Evolutionary conservation across 1,140 invertebrate genomes (phyloP), one percentile per base, ranked within the genome.

Genomic region (Lepidotrigona ventralis): DNA sequence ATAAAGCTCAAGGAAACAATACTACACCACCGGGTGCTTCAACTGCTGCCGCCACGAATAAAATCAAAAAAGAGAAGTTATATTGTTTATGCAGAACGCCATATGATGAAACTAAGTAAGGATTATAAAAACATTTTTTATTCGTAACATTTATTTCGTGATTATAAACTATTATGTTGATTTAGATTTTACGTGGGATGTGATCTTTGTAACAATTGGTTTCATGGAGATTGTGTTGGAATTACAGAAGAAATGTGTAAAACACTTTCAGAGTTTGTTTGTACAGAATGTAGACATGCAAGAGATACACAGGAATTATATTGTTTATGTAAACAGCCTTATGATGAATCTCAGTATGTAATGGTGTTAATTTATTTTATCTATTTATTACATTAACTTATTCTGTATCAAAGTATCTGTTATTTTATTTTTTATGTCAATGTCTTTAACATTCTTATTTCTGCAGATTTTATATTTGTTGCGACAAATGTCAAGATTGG

Each of bases 401-500:
- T 19, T 71, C 69, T 64, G 15, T n/a, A 51, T 71, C 1, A 6
- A 60, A 19, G 23, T 46, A 60, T n/a, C 23, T 60, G 9, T 60
- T n/a, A 60, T 1, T 23, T n/a, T 12, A 60, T 60, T 5, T 46
- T 46, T 46, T 46, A 46, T 46, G 39, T 46, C 39, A 46, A 46
- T 46, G 6, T 46, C n/a, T 60, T 79, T 39, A 66, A 81, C 1
- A 11, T 68, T 21, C 79, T 64, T 80, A 5, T 89, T 81, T 87
- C 91, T 94, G 46, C 88, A 97, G 97, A 91, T 98, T 99, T 96
- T 99, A 98, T 92, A 99, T 99, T 90, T 99, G 98, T 90, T 99
- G 99, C 94, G 99, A 99, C 93, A 96, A 97, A 74, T 99, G 99
- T 94, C 98, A 99, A 93, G 98, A 99, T 93, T 99, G 99, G 99